Evolutionary conservation across 2,888 invertebrate genomes (phyloP), one percentile per base, ranked within the genome.

Genomic region (Synergus laeviventris): DNA sequence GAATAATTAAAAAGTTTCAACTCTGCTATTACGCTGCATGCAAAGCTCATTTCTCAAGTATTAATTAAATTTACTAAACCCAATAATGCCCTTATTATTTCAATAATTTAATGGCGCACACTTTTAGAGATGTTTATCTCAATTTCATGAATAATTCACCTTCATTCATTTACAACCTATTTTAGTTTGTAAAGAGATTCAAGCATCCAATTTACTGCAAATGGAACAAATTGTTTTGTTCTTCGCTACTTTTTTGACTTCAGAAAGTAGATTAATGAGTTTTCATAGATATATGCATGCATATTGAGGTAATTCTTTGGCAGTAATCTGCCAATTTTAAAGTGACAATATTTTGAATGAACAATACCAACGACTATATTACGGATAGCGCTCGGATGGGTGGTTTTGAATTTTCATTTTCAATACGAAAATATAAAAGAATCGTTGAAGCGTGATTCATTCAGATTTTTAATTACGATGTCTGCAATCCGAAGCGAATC

Each of bases 1-100:
- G 78, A 78, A 81, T 81, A 83, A 84, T 84, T 83, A 84, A 83
- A 84, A 79, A 78, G 77, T 80, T 77, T 64, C 78, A 77, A 70
- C 62, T 76, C 78, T 38, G 78, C 82, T 83, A 84, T 84, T 82
- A 82, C 76, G 77, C 80, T 21, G 42, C 45, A 24, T 45, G 24
- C n/a, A 66, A 16, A 66, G 45, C 45, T 45, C 24, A 45, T 31
- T 66, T 45, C 45, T 66, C 16, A 8, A 66, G 45, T 24, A 66
- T 45, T 21, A 66, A 66, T 66, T 24, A 66, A 66, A 66, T 45
- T 24, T 42, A 66, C 45, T 16, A 45, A 9, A 45, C 24, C 38
- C 36, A 45, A 64, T 64, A 61, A 75, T 54, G 45, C 54, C n/a
- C 75, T 42, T 36, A 49, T 66, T 66, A 66, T 45, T 45, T 42